Percentiles rank a stretch among this genome's conserved stretches.
phyloP scores from a whole-genome alignment of 2,797 vertebrate species.

The Meriones psammophilus region DNA sequence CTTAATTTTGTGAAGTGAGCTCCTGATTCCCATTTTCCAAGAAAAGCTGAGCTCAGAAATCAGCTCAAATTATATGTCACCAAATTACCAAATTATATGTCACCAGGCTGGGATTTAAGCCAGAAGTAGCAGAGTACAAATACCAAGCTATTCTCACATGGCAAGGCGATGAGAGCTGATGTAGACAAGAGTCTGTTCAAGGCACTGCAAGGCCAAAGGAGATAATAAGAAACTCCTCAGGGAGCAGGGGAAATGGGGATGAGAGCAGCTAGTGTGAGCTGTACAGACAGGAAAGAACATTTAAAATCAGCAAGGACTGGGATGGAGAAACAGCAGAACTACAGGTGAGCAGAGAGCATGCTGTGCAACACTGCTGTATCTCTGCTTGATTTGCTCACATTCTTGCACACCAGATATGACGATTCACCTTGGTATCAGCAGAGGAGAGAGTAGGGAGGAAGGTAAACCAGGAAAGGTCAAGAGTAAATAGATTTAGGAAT shows the following conservation, averaged over 20 bases:
- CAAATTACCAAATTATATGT: background rate
- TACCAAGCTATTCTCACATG: background rate
- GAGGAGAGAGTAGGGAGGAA: background rate
- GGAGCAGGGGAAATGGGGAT: too few relatives aligned
- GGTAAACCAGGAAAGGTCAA: background rate
- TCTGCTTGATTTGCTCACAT: background rate
- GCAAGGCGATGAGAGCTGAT: background rate
- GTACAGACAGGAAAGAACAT: background rate
- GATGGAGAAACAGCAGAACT: background rate
- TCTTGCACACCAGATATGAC: background rate
- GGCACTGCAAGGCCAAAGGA: background rate
- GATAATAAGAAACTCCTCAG: background rate
- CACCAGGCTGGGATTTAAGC: background rate
- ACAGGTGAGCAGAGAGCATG: fast-evolving
- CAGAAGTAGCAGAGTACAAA: background rate
- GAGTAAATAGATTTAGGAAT: background rate
- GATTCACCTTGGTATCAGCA: background rate
- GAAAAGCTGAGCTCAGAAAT: background rate
- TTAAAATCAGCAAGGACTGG: background rate
- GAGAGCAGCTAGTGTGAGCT: background rate
- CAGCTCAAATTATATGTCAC: background rate
- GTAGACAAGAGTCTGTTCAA: background rate
- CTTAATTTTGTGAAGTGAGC: constrained; percentile 9
- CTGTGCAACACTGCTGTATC: fast-evolving
- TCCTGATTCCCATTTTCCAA: background rate